phyloP scores from a whole-genome alignment of 2,113 vertebrate species.

The Uria aalge region DNA sequence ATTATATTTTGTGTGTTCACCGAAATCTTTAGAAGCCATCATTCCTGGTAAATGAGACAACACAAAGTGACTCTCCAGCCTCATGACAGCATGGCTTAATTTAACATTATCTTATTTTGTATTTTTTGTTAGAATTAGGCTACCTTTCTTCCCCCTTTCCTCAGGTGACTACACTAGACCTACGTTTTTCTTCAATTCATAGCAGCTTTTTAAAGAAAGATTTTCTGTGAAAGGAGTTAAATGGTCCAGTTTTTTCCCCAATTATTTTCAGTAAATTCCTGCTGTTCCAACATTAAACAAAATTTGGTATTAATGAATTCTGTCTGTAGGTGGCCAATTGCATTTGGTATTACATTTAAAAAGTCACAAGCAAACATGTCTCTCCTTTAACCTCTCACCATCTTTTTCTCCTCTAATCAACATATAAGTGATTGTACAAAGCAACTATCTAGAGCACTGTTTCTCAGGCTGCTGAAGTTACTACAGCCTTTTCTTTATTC shows the following conservation, averaged over 20 bases:
- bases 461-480: not conserved
- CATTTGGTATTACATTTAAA: not conserved
- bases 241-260: not conserved
- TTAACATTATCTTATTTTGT: not conserved
- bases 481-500: not conserved
- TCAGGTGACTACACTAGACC: not conserved
- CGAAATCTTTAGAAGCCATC: not conserved
- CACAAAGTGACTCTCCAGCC: not conserved
- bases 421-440: not conserved
- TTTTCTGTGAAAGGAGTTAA: not conserved
- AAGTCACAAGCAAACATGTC: not conserved
- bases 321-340: not conserved
- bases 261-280: conserved; percentile 11
- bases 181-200: not conserved
- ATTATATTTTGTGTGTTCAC: not conserved
- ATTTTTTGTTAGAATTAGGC: not conserved
- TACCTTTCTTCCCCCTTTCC: not conserved
- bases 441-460: not conserved
- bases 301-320: conserved; percentile 14
- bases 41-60: not conserved
- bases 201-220: not conserved
- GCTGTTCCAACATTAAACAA: conserved; percentile 23
- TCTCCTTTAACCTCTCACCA: not conserved
- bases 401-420: not conserved
- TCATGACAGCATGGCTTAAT: not conserved